Percentiles rank a stretch among this genome's conserved stretches.
Conservation (phyloP, 2,888 invertebrate species). For the Drosophila anomelani region DNA sequence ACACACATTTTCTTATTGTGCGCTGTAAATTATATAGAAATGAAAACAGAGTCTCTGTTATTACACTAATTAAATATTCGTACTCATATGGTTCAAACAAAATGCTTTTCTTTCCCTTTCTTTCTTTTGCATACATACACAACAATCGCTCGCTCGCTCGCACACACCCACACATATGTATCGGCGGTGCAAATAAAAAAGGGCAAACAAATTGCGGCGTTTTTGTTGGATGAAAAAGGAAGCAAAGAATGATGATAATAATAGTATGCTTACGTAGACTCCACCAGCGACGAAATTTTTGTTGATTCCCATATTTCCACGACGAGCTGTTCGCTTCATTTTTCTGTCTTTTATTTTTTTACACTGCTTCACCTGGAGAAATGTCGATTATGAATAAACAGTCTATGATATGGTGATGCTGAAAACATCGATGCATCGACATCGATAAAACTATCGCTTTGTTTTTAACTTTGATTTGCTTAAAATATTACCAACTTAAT, state of each 20-base stretch:
- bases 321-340: constrained; percentile 35
- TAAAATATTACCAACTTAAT: no score
- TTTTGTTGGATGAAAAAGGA: constrained; percentile 3
- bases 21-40: constrained; percentile 80
- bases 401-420: no score
- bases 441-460: no score
- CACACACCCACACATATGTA: not conserved
- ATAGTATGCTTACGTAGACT: constrained; percentile 30
- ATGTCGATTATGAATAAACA: not conserved
- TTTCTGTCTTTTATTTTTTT: not conserved
- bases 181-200: constrained; percentile 2
- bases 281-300: constrained; percentile 37
- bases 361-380: not conserved
- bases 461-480: no score
- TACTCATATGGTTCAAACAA: constrained; percentile 13
- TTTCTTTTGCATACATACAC: constrained; percentile 12
- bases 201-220: constrained; percentile 5
- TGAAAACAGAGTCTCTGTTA: constrained; percentile 65
- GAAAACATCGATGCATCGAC: no score
- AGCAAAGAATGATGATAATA: not conserved
- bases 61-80: constrained; percentile 48
- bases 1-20: constrained; percentile 76
- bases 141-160: not conserved
- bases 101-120: constrained; percentile 27
- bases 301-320: not conserved